phyloP scores from a whole-genome alignment of 2,113 vertebrate species.

The Thomomys bottae region DNA sequence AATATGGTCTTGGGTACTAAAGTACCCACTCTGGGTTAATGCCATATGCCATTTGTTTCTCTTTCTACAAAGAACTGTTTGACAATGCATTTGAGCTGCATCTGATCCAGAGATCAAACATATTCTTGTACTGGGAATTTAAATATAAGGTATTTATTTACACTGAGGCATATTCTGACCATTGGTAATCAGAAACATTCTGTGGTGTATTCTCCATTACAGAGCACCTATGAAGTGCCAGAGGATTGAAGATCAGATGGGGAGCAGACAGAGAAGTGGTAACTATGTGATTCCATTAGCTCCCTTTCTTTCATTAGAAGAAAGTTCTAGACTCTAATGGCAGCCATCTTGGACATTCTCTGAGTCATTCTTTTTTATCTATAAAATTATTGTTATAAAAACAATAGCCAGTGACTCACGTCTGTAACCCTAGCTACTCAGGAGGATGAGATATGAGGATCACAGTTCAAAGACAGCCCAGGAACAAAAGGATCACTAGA shows the following conservation, averaged over 20 bases:
- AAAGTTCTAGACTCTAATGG: neutral
- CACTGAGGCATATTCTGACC: neutral
- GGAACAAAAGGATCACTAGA: no score
- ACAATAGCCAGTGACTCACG: neutral
- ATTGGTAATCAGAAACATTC: neutral
- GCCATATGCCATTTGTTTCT: neutral
- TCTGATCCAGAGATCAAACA: neutral
- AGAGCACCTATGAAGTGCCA: neutral
- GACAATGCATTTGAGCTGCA: neutral
- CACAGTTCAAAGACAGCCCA: no score
- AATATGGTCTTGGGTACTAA: neutral
- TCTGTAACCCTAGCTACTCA: no score
- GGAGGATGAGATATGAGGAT: no score
- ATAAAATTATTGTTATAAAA: neutral
- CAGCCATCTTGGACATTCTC: neutral
- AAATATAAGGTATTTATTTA: neutral
- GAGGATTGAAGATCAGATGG: neutral
- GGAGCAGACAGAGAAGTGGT: neutral
- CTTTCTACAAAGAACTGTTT: conserved; percentile 35
- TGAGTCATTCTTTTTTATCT: neutral
- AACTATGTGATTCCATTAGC: neutral
- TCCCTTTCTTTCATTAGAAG: neutral
- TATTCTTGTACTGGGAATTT: neutral
- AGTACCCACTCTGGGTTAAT: conserved; percentile 5
- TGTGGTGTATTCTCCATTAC: neutral